phyloP scores from a whole-genome alignment of 2,888 invertebrate genomes.

The Acrobasis repandana region DNA sequence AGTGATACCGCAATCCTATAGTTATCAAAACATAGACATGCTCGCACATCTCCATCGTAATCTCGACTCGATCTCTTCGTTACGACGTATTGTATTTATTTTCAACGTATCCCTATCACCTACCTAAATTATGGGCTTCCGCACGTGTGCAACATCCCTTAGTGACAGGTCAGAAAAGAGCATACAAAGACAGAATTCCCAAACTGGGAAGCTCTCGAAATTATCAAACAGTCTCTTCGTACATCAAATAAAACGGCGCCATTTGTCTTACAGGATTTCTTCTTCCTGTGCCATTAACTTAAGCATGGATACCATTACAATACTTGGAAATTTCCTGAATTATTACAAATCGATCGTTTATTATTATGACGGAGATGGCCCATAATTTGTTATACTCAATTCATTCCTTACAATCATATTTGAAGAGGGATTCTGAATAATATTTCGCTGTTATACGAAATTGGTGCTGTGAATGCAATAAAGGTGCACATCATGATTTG shows the following conservation, averaged over 20 bases:
- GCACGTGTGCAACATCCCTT: slow-evolving; percentile 17
- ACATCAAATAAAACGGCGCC: slow-evolving; percentile 33
- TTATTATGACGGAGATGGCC: slow-evolving; percentile 20
- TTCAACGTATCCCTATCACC: background rate
- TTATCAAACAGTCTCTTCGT: slow-evolving; percentile 38
- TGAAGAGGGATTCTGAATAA: slow-evolving; percentile 30
- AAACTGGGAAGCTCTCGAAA: slow-evolving; percentile 50
- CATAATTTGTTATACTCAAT: slow-evolving; percentile 11
- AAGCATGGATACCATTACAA: slow-evolving; percentile 20
- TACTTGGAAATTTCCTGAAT: slow-evolving; percentile 18
- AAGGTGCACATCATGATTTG: no score
- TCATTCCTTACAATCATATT: slow-evolving; percentile 24
- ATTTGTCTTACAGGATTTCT: slow-evolving; percentile 32
- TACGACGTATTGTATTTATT: no score
- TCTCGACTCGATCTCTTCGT: no score
- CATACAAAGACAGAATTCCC: slow-evolving; percentile 60
- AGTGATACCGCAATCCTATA: no score
- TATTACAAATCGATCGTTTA: slow-evolving; percentile 22
- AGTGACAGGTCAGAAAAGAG: slow-evolving; percentile 56
- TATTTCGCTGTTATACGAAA: slow-evolving; percentile 13
- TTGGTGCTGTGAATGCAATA: background rate
- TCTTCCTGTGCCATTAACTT: slow-evolving; percentile 23
- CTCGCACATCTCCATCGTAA: no score
- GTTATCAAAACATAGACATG: no score
- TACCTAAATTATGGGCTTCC: background rate